Base-by-base conservation (phyloP, 2,113 vertebrate genomes). In the Mus pahari region DNA sequence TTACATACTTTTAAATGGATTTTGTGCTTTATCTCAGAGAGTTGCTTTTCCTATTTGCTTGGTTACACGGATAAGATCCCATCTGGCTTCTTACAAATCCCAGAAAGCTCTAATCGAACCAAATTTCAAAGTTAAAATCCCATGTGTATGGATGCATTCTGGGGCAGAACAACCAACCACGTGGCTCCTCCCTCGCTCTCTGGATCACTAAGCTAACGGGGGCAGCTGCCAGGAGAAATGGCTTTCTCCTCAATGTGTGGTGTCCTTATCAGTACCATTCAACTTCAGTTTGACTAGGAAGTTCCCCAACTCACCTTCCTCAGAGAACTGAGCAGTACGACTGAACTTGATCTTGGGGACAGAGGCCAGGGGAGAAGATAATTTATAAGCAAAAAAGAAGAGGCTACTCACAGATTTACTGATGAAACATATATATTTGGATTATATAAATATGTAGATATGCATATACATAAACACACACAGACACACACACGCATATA, bases 271-370 rank as follows among this genome's bases (percentile, higher is more conserved):
- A 36, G 0, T 3, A 10, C 55, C 4, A 5, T 64, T 95, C 78
- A 71, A 39, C 82, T 86, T 28, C 93, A 4, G 70, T 97, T 94
- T 94, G 82, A 87, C 62, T 64, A 24, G 14, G 60, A 93, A 96
- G 89, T 33, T 50, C 14, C 50, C n/a, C 20, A 22, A 74, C 28
- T 48, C 42, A 1, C 53, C 36, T 5, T 82, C 64, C 39, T 90
- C 70, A 11, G 31, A 42, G 87, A 95, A 70, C 26, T 75, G 39
- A 89, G 66, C 5, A 11, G 90, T 86, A 89, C 62, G 42, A 33
- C 97, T 94, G 92, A 68, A 93, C 75, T 90, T 60, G 83, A 92
- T 48, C 62, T 16, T 16, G 26, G 26, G 62, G 48, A 8, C 22
- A 73, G 36, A 92, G 55, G 58, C 68, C 73, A 60, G 31, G 48